phyloP scores from a whole-genome alignment of 2,113 vertebrate species.

The Eolophus roseicapilla region DNA sequence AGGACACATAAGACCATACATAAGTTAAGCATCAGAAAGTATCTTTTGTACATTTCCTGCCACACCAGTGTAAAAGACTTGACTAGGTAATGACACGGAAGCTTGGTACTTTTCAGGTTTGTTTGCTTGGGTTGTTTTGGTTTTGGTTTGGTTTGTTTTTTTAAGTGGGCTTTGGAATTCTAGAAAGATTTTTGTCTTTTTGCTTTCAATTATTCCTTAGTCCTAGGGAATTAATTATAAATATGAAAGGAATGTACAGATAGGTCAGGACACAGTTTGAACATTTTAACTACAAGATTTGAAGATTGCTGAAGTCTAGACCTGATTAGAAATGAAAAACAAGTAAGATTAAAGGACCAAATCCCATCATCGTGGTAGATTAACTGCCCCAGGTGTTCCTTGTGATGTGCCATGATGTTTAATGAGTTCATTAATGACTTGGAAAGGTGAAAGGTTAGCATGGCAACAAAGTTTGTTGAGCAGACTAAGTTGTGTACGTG shows the following conservation, averaged over 20 bases:
- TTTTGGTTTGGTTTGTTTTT: not conserved
- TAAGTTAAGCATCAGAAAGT: not conserved
- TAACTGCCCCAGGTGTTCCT: constrained; percentile 26
- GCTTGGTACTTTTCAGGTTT: not conserved
- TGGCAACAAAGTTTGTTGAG: not conserved
- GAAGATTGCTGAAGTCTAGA: not conserved
- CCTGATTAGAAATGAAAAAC: not conserved
- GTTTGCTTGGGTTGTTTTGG: not conserved
- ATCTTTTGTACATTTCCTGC: not conserved
- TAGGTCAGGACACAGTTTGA: constrained; percentile 1
- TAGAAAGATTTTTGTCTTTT: not conserved
- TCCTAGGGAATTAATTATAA: not conserved
- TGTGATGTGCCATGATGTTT: not conserved
- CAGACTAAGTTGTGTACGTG: not conserved
- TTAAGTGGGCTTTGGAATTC: not conserved
- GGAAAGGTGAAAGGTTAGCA: constrained; percentile 9
- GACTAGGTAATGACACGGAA: not conserved
- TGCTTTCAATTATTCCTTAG: not conserved
- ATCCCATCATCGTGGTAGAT: not conserved
- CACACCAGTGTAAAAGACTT: not conserved
- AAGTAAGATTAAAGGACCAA: not conserved
- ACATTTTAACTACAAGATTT: not conserved
- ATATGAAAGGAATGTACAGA: not conserved
- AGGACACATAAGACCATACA: not conserved
- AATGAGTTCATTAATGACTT: constrained; percentile 35